Evolutionary conservation across 2,888 invertebrate genomes (phyloP), one percentile per base, ranked within the genome.

Genomic region (Crepidodera aurea): DNA sequence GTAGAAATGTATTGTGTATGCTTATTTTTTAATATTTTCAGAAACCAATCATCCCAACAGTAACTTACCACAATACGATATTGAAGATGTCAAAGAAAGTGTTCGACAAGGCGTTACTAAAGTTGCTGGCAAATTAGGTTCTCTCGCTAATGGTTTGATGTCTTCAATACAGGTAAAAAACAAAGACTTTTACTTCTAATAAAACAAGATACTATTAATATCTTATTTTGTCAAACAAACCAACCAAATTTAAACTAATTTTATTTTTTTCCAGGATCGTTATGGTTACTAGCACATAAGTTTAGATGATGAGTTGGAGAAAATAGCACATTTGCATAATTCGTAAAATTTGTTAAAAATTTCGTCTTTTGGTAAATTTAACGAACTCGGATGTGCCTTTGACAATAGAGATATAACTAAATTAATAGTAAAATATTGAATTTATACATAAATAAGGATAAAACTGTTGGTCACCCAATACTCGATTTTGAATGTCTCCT

Each of bases 81-180:
- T 99, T 64, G 94, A 97, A 70, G 98, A 98, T 77, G 95, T 99
- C 34, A 94, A 93, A 79, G 99, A 99, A 82, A 96, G 96, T 69
- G 96, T 99, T 29, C 90, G 93, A 73, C 93, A 95, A 77, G 98
- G 99, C 63, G 98, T 99, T 58, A 95, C 95, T 69, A 94, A 94
- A 83, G 98, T 99, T 66, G 98, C 98, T 51, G 98, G 96, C n/a
- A 92, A 92, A 75, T 84, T 99, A 66, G 97, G 98, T 73, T 94
- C 92, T 69, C 83, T 99, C 68, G 97, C 98, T 71, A 96, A 91
- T 83, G 96, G 95, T 73, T 91, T 98, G 15, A 95, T 97, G 85
- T 90, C 91, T 66, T 94, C 95, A 70, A 86, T 98, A 78, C 97
- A 97, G 86, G 97, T 88, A 73, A 25, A 46, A 12, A n/a, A n/a